Conservation (phyloP, 2,888 invertebrate genomes). For the Stegophylla sp. region DNA sequence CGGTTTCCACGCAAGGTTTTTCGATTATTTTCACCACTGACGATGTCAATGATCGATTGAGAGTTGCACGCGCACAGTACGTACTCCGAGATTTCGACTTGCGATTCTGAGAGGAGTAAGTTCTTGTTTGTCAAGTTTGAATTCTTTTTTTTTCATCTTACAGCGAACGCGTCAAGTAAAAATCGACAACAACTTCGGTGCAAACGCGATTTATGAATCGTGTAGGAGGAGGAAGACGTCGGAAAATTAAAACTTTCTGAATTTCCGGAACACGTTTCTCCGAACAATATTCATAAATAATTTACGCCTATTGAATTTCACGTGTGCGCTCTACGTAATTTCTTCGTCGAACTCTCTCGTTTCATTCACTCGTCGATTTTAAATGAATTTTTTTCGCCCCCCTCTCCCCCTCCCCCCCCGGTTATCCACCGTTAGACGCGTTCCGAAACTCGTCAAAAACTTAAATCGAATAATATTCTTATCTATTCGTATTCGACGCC, state of each 20-base stretch:
- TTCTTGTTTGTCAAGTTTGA: no score
- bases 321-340: not conserved
- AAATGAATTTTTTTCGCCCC: not conserved
- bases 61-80: no score
- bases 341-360: not conserved
- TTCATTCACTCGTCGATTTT: not conserved
- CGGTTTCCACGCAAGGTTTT: no score
- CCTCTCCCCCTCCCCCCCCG: not conserved
- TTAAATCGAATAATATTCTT: constrained; percentile 13
- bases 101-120: no score
- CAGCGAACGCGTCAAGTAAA: no score
- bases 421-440: not conserved
- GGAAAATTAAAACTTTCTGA: constrained; percentile 1
- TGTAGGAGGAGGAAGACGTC: not conserved
- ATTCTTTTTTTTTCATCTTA: no score
- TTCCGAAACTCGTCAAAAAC: not conserved
- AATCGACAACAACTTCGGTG: no score
- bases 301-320: not conserved
- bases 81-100: no score
- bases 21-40: no score
- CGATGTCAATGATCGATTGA: no score
- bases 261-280: not conserved
- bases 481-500: no score
- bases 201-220: no score
- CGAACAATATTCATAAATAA: not conserved